phyloP scores from a whole-genome alignment of 2,113 vertebrate genomes.

The Corythaixoides concolor region DNA sequence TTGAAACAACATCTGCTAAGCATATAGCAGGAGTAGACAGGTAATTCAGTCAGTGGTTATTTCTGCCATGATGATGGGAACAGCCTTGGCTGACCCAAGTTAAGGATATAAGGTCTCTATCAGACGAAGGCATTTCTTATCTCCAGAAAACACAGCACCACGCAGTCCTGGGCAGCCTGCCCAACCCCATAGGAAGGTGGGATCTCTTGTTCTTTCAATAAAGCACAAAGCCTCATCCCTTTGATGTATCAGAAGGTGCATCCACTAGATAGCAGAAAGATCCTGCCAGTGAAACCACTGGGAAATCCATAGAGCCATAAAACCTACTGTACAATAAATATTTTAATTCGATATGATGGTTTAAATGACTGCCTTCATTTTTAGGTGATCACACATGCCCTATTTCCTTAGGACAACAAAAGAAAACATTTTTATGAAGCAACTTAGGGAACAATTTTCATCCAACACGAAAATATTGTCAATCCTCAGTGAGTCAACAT shows the following conservation, averaged over 20 bases:
- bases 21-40: accelerated
- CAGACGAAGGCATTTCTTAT: not conserved
- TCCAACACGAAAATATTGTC: not conserved
- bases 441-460: not conserved
- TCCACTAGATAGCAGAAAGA: not conserved
- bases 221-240: not conserved
- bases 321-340: not conserved
- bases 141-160: not conserved
- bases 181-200: not conserved
- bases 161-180: not conserved
- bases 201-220: not conserved
- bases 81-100: not conserved
- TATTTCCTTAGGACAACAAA: not conserved
- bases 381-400: not conserved
- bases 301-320: not conserved
- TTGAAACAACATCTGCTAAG: not conserved
- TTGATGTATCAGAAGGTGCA: not conserved
- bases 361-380: not conserved
- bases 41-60: not conserved
- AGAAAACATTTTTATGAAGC: not conserved
- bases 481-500: not conserved
- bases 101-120: not conserved
- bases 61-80: not conserved
- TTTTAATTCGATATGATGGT: not conserved
- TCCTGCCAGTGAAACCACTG: not conserved